Conservation (phyloP, 2,797 vertebrate species). For the Pangasius mekongensis region DNA sequence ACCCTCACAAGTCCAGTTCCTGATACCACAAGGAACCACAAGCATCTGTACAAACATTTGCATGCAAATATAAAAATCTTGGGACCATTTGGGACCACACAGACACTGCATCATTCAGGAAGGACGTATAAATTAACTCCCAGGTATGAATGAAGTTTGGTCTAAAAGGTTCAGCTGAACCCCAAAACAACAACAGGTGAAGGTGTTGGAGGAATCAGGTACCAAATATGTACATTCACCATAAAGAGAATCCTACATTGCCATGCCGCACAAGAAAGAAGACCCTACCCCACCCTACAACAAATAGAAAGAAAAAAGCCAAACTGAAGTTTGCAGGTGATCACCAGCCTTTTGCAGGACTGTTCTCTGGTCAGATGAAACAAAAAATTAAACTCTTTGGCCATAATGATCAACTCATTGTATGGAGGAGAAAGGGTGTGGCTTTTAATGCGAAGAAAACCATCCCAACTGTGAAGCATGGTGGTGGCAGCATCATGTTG, state of each 20-base stretch:
- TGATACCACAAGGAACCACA: neutral
- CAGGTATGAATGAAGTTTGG: neutral
- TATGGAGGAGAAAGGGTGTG: neutral
- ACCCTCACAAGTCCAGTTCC: neutral
- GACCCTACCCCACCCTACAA: neutral
- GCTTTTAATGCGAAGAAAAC: neutral
- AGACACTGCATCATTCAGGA: neutral
- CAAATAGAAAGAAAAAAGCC: neutral
- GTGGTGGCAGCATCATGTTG: neutral
- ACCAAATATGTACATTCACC: neutral
- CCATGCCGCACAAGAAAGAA: neutral
- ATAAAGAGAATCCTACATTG: neutral
- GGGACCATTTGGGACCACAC: neutral
- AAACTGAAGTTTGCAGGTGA: neutral
- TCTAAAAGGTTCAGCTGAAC: neutral
- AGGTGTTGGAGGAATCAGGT: neutral
- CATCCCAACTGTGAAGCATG: neutral
- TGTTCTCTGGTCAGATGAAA: neutral
- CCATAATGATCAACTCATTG: neutral
- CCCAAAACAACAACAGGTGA: neutral
- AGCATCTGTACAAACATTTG: neutral
- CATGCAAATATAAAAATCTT: neutral
- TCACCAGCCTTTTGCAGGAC: neutral
- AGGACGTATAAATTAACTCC: neutral
- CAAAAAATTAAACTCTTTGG: neutral